phyloP scores from a whole-genome alignment of 1,140 invertebrate species.

The Danaus melanippus region DNA sequence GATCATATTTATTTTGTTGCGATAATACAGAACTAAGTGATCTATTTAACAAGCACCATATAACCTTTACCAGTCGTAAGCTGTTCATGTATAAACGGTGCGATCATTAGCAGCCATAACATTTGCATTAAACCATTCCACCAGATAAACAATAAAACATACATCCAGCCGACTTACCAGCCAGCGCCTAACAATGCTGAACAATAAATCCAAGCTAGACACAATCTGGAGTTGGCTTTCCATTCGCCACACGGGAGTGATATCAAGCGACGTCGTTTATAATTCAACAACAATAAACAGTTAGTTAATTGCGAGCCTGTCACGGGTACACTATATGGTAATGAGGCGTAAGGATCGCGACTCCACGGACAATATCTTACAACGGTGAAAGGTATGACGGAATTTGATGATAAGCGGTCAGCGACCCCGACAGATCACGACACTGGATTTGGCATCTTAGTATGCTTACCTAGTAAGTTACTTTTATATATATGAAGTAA shows the following conservation, averaged over 20 bases:
- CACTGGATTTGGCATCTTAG: too few relatives aligned
- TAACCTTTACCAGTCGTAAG: too few relatives aligned
- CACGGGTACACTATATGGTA: slow-evolving; percentile 68
- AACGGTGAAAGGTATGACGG: slow-evolving; percentile 62
- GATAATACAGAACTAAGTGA: too few relatives aligned
- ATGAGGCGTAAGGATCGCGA: slow-evolving; percentile 65
- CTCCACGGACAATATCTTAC: slow-evolving; percentile 65
- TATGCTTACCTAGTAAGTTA: too few relatives aligned
- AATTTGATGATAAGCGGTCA: slow-evolving; percentile 19
- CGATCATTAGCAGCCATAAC: too few relatives aligned
- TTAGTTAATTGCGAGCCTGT: slow-evolving; percentile 70
- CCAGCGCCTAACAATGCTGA: slow-evolving; percentile 1
- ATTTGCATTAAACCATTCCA: not conserved
- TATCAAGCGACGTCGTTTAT: slow-evolving; percentile 59
- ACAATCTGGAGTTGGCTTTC: slow-evolving; percentile 26
- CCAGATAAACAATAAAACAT: slow-evolving; percentile 3
- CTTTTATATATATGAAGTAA: too few relatives aligned
- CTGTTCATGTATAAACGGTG: too few relatives aligned
- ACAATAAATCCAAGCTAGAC: slow-evolving; percentile 16
- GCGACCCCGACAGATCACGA: too few relatives aligned
- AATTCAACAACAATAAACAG: slow-evolving; percentile 70
- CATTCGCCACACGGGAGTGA: slow-evolving; percentile 51
- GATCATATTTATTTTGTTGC: too few relatives aligned
- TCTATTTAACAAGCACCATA: too few relatives aligned
- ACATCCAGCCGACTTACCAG: not conserved